These are phyloP conservation scores for Catharus ustulatus DNA, from an alignment of 2,797 vertebrate genomes.

Conservation along the genomic window DNA sequence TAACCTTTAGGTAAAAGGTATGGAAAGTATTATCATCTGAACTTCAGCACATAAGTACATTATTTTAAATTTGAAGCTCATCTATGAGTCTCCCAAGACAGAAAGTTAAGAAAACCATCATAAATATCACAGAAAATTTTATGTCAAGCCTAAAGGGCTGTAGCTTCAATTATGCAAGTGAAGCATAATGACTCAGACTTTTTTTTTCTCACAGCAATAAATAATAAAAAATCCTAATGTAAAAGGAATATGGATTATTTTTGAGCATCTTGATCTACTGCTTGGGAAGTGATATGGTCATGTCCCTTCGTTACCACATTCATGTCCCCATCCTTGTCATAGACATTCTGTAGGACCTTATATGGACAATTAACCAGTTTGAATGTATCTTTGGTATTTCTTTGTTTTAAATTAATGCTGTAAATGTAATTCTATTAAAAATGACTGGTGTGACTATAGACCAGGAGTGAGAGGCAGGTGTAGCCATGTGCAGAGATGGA, in stretches of 20 bases:
- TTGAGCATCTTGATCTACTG: background rate
- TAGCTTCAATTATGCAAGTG: background rate
- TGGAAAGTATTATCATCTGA: background rate
- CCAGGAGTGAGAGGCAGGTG: background rate
- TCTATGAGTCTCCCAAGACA: background rate
- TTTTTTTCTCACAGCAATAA: background rate
- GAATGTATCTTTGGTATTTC: background rate
- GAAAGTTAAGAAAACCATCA: background rate
- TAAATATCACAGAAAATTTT: background rate
- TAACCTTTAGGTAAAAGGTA: background rate
- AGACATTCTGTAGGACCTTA: background rate
- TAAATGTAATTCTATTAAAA: background rate
- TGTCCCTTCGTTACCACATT: background rate
- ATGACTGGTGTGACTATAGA: background rate
- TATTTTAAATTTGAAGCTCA: background rate
- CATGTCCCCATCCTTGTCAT: background rate
- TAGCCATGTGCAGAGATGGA: background rate
- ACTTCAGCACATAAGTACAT: background rate
- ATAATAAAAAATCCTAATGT: background rate
- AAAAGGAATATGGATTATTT: background rate
- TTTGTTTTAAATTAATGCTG: background rate
- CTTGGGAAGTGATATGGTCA: background rate
- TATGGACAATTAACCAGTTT: background rate
- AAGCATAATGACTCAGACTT: background rate
- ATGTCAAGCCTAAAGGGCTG: background rate